Evolutionary conservation across 2,113 vertebrate genomes (phyloP), one percentile per base, ranked within the genome.

Genomic region (Chunga burmeisteri): DNA sequence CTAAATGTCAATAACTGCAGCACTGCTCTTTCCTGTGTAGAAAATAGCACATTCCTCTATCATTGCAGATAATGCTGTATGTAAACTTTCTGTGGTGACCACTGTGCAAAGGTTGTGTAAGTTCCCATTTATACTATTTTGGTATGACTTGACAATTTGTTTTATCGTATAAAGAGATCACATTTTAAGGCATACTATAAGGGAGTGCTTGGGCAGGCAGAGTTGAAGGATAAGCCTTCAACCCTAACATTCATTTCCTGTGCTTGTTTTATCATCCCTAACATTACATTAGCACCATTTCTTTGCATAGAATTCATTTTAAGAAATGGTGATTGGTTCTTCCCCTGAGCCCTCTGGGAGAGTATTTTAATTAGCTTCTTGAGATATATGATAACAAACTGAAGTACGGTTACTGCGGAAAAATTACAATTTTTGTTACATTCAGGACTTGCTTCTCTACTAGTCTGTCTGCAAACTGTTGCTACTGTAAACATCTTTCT

Each of bases 311-410:
- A 86, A 65, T 81, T 96, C 44, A 80, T 96, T 96, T 88, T 90
- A 86, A 93, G 74, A 65, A 96, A 59, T 25, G 63, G 63, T 66
- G 90, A 94, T 95, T 90, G 66, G 71, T 86, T 96, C 80, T 96
- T 95, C 56, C 72, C 86, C 66, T 82, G 65, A 91, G 52, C 79
- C 71, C 84, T 96, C 70, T 25, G 62, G 86, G 91, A 95, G 13
- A 62, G 44, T 73, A 50, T 92, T 94, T 92, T 96, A 96, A 96
- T 96, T 96, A 95, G 68, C 86, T 96, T 94, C 34, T 46, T 94
- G 78, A 94, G 81, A 86, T 97, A 55, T 32, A 62, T 72, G 91
- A 83, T 81, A 70, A 94, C 81, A 95, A 93, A 88, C 49, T 58
- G 50, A 93, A 83, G 46, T 73, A 91, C 21, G 65, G 63, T 87